A percentile compares a stretch with the other conserved stretches of the same genome.
phyloP scores from a whole-genome alignment of 2,888 invertebrate species.

The Papilio demoleus region DNA sequence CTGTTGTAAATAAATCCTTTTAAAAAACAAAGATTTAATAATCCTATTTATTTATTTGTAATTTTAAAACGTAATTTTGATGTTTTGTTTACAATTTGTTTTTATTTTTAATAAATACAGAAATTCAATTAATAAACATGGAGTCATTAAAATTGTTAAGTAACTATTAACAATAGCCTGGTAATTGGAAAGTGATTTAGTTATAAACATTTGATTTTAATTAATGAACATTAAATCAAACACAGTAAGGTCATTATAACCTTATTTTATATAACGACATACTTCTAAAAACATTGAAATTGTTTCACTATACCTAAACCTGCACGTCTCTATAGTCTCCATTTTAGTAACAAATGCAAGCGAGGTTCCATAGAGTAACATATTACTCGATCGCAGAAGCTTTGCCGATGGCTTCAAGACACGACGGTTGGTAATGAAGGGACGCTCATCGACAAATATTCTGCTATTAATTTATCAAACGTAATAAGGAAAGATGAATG shows the following conservation, averaged over 20 bases:
- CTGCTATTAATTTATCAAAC: not conserved
- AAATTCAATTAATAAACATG: no score
- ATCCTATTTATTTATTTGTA: not conserved
- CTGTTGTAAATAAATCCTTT: constrained; percentile 7
- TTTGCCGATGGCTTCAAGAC: no score
- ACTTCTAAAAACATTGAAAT: not conserved
- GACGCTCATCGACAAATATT: no score
- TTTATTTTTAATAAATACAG: no score
- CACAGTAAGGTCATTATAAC: not conserved
- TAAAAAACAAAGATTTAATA: not conserved
- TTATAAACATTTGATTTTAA: not conserved
- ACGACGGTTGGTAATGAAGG: no score
- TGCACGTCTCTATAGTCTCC: no score
- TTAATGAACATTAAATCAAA: not conserved
- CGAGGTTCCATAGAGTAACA: no score
- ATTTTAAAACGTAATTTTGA: not conserved
- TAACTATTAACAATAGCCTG: not conserved
- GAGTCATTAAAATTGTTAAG: not conserved
- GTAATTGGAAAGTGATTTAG: not conserved
- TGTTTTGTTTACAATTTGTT: not conserved
- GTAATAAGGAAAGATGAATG: not conserved
- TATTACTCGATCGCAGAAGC: no score
- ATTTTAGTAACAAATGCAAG: no score
- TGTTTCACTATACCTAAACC: no score
- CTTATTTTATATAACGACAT: not conserved